phyloP scores from a whole-genome alignment of 2,113 vertebrate species.

The Trematomus loennbergii region DNA sequence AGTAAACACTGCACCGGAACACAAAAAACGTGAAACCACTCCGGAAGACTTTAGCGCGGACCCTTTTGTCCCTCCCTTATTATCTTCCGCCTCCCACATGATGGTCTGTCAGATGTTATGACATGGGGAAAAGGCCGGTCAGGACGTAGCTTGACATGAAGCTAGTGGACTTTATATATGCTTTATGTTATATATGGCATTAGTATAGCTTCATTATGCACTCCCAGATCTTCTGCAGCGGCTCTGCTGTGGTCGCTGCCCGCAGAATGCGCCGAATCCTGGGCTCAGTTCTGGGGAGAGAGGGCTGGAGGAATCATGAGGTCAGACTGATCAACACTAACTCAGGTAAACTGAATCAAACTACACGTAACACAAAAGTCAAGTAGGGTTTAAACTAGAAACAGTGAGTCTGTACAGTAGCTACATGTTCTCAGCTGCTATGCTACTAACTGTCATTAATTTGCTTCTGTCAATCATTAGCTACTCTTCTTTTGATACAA shows the following conservation, averaged over 20 bases:
- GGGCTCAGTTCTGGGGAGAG: slow-evolving; percentile 74
- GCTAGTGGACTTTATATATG: too few relatives aligned
- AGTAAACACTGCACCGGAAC: background rate
- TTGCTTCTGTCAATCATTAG: too few relatives aligned
- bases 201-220: slow-evolving; percentile 65
- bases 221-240: slow-evolving; percentile 67
- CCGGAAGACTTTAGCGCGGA: slow-evolving; percentile 70
- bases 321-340: slow-evolving; percentile 79
- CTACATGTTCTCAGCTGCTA: too few relatives aligned
- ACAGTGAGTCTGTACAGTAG: too few relatives aligned
- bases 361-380: too few relatives aligned
- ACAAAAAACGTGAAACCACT: background rate
- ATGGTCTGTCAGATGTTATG: slow-evolving; percentile 39
- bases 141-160: background rate
- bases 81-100: slow-evolving; percentile 58
- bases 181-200: too few relatives aligned
- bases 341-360: too few relatives aligned
- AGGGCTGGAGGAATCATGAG: slow-evolving; percentile 80
- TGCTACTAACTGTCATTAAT: too few relatives aligned
- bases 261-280: slow-evolving; percentile 79
- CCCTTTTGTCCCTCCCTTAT: slow-evolving; percentile 59
- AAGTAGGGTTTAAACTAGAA: too few relatives aligned
- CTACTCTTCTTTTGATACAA: too few relatives aligned
- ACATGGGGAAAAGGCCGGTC: slow-evolving; percentile 33
- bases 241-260: slow-evolving; percentile 74